Percentiles rank a stretch among this genome's conserved stretches.
Evolutionary conservation across 2,888 invertebrate species (phyloP).

Genomic region (Mythimna loreyi): DNA sequence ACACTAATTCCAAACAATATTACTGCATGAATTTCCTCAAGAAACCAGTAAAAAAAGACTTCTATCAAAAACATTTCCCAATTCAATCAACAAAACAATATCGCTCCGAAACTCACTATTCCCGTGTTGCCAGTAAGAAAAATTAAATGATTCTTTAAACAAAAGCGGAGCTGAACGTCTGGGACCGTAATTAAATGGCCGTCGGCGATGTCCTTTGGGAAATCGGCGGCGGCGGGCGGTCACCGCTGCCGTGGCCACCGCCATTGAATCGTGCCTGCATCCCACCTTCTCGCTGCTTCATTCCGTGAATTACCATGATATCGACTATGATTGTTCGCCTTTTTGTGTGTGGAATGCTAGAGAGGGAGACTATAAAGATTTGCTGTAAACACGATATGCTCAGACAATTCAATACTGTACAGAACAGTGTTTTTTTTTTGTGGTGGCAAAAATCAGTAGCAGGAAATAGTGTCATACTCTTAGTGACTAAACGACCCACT

Average conservation of each 20-base stretch:
- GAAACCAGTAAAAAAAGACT: neutral
- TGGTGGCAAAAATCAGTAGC: no score
- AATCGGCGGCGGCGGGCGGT: slow-evolving; percentile 61
- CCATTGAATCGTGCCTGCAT: slow-evolving; percentile 36
- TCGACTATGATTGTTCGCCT: slow-evolving; percentile 13
- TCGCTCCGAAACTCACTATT: slow-evolving; percentile 23
- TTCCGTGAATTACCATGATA: slow-evolving; percentile 19
- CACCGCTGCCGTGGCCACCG: slow-evolving; percentile 44
- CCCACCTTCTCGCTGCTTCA: neutral
- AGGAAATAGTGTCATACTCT: no score
- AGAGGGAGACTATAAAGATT: no score
- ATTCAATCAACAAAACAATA: slow-evolving; percentile 41
- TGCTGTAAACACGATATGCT: no score
- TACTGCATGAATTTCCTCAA: neutral
- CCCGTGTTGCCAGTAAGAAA: slow-evolving; percentile 54
- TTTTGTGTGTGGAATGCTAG: neutral
- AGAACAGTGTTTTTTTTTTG: no score
- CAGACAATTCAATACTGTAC: no score
- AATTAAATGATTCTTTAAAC: slow-evolving; percentile 66
- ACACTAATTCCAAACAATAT: no score
- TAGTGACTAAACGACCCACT: no score
- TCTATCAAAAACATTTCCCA: slow-evolving; percentile 5
- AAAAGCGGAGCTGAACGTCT: slow-evolving; percentile 57
- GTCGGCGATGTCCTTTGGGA: slow-evolving; percentile 58
- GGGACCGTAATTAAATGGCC: slow-evolving; percentile 63